Conservation (phyloP, 2,888 invertebrate species). For the Drosophila fulvimacula region DNA sequence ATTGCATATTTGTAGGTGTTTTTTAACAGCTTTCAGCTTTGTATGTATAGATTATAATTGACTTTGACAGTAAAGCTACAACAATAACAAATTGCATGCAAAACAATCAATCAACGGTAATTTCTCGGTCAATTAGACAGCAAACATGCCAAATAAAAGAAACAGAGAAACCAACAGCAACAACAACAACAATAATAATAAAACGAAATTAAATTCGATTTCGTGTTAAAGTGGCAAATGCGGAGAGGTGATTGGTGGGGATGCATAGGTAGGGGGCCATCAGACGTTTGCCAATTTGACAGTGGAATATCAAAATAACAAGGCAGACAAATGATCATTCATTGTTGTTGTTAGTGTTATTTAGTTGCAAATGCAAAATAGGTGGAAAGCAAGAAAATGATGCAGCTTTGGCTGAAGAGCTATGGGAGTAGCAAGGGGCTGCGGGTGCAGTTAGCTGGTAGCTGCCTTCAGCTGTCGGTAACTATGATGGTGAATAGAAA, state of each 20-base stretch:
- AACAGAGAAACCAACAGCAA: constrained; percentile 35
- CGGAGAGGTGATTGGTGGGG: constrained; percentile 6
- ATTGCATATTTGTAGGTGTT: neutral
- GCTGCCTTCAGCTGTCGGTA: constrained; percentile 54
- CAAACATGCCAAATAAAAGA: constrained; percentile 70
- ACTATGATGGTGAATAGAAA: constrained; percentile 61
- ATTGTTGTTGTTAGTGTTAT: constrained; percentile 20
- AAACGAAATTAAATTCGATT: constrained; percentile 74
- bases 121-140: constrained; percentile 84
- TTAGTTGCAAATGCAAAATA: constrained; percentile 68
- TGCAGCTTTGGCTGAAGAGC: constrained; percentile 35
- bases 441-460: constrained; percentile 2
- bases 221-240: constrained; percentile 76
- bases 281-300: constrained; percentile 73
- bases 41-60: constrained; percentile 14
- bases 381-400: constrained; percentile 74
- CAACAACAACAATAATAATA: constrained; percentile 27
- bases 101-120: constrained; percentile 84
- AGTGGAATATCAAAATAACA: constrained; percentile 66
- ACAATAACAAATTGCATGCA: constrained; percentile 71
- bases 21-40: neutral
- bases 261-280: constrained; percentile 1
- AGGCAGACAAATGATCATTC: constrained; percentile 68
- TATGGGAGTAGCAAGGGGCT: neutral
- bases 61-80: constrained; percentile 32